A percentile compares a stretch with the other conserved stretches of the same genome.
These are phyloP conservation scores for Heterohyrax brucei DNA, from an alignment of 2,797 vertebrate species.

Conservation along the genomic window DNA sequence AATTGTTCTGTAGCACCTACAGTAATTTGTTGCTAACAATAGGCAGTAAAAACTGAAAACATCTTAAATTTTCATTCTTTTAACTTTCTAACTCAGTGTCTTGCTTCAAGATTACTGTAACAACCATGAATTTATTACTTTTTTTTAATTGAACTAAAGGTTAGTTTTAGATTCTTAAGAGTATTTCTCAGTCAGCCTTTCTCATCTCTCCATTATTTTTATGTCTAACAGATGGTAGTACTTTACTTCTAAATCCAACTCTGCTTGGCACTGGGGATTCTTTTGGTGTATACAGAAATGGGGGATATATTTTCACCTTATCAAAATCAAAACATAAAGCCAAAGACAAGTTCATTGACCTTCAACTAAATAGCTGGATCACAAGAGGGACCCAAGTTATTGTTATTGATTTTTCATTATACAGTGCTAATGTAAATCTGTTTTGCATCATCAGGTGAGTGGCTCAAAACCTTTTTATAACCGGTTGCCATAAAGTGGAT, in stretches of 20 bases:
- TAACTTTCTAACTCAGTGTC: conserved; percentile 30
- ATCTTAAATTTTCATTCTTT: conserved; percentile 26
- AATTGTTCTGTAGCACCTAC: neutral
- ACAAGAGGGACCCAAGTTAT: conserved; percentile 88
- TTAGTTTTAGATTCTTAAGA: conserved; percentile 66
- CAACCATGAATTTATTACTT: conserved; percentile 40
- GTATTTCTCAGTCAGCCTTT: conserved; percentile 52
- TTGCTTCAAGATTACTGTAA: conserved; percentile 54
- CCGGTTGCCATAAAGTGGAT: neutral
- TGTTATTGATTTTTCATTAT: conserved; percentile 90
- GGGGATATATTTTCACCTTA: conserved; percentile 88
- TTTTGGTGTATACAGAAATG: conserved; percentile 84
- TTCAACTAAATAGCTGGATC: conserved; percentile 88
- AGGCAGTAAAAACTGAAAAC: conserved; percentile 43
- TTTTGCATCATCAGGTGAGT: conserved; percentile 90
- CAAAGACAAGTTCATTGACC: conserved; percentile 80
- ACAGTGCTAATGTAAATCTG: conserved; percentile 90
- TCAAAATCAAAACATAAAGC: conserved; percentile 85
- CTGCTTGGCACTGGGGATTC: conserved; percentile 87
- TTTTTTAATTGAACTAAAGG: conserved; percentile 9
- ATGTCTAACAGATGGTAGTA: conserved; percentile 87
- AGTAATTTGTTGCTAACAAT: neutral
- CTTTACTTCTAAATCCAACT: neutral
- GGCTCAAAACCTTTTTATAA: conserved; percentile 17
- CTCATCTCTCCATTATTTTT: conserved; percentile 50